Conservation (phyloP, 2,888 invertebrate genomes). For the Mesoligia furuncula region DNA sequence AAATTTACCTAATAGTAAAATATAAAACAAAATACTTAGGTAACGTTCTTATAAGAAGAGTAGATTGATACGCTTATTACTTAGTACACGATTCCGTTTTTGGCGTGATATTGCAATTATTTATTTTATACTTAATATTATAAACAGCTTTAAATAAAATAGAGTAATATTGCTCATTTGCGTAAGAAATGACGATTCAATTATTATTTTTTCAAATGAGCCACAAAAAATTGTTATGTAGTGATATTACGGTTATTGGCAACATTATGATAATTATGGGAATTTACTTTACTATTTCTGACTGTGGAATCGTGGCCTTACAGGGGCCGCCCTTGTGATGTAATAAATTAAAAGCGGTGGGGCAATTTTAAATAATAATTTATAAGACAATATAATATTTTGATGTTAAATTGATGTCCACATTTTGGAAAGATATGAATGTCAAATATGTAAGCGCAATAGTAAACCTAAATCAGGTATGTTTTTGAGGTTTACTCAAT, state of each 20-base stretch:
- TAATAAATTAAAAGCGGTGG: slow-evolving; percentile 75
- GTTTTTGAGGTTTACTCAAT: slow-evolving; percentile 19
- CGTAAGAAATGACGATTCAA: slow-evolving; percentile 19
- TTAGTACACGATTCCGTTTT: slow-evolving; percentile 31
- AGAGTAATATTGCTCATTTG: slow-evolving; percentile 21
- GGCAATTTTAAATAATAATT: slow-evolving; percentile 74
- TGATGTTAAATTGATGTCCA: slow-evolving; percentile 75
- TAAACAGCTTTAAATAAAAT: slow-evolving; percentile 44
- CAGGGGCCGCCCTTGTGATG: slow-evolving; percentile 69
- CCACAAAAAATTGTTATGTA: slow-evolving; percentile 13
- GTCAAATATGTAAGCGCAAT: slow-evolving; percentile 31
- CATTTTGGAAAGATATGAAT: slow-evolving; percentile 49
- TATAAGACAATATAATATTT: slow-evolving; percentile 67
- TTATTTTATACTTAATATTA: slow-evolving; percentile 44
- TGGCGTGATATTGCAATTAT: slow-evolving; percentile 46
- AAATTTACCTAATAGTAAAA: slow-evolving; percentile 48
- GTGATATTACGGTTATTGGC: slow-evolving; percentile 38
- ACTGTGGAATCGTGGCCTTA: slow-evolving; percentile 67
- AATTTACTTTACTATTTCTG: slow-evolving; percentile 42
- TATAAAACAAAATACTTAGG: slow-evolving; percentile 20
- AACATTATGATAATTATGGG: slow-evolving; percentile 32
- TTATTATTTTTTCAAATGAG: slow-evolving; percentile 41
- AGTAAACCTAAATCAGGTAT: slow-evolving; percentile 34
- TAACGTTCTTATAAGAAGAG: slow-evolving; percentile 34
- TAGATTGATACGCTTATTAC: slow-evolving; percentile 59